Evolutionary conservation across 2,888 invertebrate genomes (phyloP).

Genomic region (Heteromyza rotundicornis): DNA sequence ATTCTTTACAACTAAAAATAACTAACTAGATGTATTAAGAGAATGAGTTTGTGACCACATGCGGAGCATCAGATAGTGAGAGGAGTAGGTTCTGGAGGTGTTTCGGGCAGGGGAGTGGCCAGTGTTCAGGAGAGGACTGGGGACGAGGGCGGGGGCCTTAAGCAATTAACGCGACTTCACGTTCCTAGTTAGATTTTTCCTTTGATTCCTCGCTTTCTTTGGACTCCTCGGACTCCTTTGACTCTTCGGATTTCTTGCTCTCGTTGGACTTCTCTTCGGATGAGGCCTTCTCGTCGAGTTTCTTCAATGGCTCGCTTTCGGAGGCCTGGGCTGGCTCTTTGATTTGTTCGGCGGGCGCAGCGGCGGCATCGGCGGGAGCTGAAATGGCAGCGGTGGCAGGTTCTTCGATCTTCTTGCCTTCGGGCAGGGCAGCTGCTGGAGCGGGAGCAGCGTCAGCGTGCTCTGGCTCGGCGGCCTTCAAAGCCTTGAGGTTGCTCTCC

Average conservation of each 20-base stretch:
- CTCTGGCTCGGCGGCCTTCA: neutral
- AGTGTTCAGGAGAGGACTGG: conserved; percentile 11
- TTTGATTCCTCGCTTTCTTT: conserved; percentile 54
- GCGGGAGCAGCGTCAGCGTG: too few species aligned
- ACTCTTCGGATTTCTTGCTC: conserved; percentile 40
- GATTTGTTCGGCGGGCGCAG: conserved; percentile 47
- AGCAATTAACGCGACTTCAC: conserved; percentile 16
- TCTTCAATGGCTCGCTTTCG: conserved; percentile 11
- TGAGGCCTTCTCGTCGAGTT: conserved; percentile 23
- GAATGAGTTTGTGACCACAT: conserved; percentile 12
- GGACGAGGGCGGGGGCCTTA: conserved; percentile 30
- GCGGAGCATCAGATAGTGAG: too few species aligned
- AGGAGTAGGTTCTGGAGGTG: too few species aligned
- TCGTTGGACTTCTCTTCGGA: conserved; percentile 36
- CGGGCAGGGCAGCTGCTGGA: too few species aligned
- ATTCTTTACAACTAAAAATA: conserved; percentile 46
- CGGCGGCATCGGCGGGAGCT: conserved; percentile 39
- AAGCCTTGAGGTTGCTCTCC: neutral
- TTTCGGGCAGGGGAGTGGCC: conserved; percentile 27
- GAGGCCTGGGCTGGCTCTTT: neutral
- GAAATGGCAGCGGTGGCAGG: too few species aligned
- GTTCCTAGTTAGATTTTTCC: conserved; percentile 41
- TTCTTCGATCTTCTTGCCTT: conserved; percentile 46
- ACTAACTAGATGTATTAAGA: conserved; percentile 44
- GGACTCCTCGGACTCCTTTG: conserved; percentile 50